Conservation (phyloP, 2,797 vertebrate genomes). For the Balearica regulorum region DNA sequence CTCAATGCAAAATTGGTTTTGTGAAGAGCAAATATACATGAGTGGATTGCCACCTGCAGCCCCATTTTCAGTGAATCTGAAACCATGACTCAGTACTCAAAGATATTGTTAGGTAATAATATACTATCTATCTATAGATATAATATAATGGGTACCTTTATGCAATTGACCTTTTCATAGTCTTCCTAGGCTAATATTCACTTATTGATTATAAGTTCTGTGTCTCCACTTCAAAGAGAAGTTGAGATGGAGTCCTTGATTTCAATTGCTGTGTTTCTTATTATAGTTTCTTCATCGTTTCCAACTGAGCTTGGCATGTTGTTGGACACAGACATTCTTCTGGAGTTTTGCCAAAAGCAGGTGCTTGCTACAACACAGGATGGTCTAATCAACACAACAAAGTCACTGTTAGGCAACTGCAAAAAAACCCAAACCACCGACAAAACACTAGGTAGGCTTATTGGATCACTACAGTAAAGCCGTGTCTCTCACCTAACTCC, state of each 20-base stretch:
- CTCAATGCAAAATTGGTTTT: background rate
- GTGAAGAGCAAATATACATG: background rate
- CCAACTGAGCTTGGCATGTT: background rate
- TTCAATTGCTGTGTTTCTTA: background rate
- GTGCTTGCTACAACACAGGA: background rate
- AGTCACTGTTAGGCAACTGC: background rate
- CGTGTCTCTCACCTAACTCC: background rate
- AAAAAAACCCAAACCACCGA: background rate
- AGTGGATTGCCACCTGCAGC: background rate
- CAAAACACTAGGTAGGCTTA: background rate
- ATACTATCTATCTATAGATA: background rate
- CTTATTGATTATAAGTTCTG: background rate
- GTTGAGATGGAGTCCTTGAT: background rate
- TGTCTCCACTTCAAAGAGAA: background rate
- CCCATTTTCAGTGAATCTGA: background rate
- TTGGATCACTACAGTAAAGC: background rate
- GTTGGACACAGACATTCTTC: rapidly evolving
- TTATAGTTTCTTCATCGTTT: background rate
- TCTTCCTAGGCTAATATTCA: background rate
- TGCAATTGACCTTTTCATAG: background rate
- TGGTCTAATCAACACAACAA: background rate
- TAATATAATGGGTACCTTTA: background rate
- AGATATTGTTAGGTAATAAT: background rate
- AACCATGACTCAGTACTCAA: background rate
- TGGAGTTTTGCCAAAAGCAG: background rate